Percentiles rank a stretch among this genome's conserved stretches.
Conservation (phyloP, 2,797 vertebrate species). For the Halcyon leucocephala region DNA sequence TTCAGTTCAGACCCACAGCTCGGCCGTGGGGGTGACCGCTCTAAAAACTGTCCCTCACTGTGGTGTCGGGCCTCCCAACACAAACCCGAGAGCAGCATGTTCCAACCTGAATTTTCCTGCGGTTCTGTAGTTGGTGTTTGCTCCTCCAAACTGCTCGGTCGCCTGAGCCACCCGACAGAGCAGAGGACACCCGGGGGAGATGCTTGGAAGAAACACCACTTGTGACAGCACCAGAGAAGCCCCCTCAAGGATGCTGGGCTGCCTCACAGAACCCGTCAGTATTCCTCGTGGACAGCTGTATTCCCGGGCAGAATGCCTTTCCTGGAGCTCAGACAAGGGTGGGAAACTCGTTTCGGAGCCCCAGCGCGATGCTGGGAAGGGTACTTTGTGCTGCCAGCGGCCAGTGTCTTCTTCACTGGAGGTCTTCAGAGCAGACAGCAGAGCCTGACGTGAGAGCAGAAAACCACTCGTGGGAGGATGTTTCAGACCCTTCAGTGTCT, state of each 20-base stretch:
- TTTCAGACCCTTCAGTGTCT: neutral
- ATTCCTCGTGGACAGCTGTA: neutral
- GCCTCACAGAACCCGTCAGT: neutral
- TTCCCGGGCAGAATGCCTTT: neutral
- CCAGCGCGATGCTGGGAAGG: accelerated
- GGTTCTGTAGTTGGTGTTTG: neutral
- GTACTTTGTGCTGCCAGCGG: accelerated
- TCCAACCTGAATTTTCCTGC: accelerated
- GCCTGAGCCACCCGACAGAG: accelerated
- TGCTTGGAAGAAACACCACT: neutral
- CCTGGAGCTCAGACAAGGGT: neutral
- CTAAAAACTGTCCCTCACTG: accelerated
- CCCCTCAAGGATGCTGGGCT: neutral
- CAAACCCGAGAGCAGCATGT: no score
- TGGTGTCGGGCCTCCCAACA: neutral
- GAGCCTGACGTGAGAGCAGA: neutral
- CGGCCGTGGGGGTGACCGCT: accelerated
- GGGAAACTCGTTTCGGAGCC: neutral
- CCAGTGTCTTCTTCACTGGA: neutral
- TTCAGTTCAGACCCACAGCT: neutral
- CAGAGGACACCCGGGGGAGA: accelerated
- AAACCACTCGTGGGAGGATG: accelerated
- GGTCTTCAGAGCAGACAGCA: neutral
- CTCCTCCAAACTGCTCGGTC: accelerated
- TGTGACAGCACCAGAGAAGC: neutral